phyloP scores from a whole-genome alignment of 2,888 invertebrate genomes.

The Chaitophorus viminalis region DNA sequence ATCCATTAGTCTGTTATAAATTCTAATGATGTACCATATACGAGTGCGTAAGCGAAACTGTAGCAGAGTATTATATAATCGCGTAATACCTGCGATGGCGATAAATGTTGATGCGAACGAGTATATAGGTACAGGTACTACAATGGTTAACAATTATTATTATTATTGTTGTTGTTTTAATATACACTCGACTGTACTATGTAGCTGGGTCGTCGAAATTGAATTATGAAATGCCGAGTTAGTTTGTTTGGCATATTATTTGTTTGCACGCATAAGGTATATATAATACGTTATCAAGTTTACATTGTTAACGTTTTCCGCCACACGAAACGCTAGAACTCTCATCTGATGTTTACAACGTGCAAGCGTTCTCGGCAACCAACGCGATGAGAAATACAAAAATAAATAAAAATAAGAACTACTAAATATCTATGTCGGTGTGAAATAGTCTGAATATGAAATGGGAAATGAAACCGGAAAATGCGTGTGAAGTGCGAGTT shows the following conservation, averaged over 20 bases:
- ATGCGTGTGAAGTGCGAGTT: not conserved
- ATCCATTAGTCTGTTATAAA: conserved; percentile 27
- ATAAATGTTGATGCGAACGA: not conserved
- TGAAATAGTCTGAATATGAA: not conserved
- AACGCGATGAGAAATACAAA: not conserved
- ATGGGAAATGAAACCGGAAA: not conserved
- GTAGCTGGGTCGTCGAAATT: not conserved
- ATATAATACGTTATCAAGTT: not conserved
- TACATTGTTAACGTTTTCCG: not conserved
- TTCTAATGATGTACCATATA: conserved; percentile 9
- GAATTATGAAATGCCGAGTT: not conserved
- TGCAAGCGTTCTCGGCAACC: not conserved
- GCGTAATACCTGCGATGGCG: not conserved
- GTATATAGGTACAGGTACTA: not conserved
- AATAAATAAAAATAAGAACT: not conserved
- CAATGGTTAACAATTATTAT: not conserved
- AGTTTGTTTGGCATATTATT: not conserved
- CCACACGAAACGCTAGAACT: too few species aligned
- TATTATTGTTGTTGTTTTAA: not conserved
- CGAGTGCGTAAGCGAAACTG: not conserved
- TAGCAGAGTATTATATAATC: not conserved
- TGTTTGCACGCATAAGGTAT: too few species aligned
- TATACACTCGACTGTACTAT: not conserved
- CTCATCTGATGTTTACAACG: not conserved
- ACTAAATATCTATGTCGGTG: not conserved